Percentiles rank a stretch among this genome's conserved stretches.
Conservation (phyloP, 2,113 vertebrate species). For the Todiramphus saurophagus region DNA sequence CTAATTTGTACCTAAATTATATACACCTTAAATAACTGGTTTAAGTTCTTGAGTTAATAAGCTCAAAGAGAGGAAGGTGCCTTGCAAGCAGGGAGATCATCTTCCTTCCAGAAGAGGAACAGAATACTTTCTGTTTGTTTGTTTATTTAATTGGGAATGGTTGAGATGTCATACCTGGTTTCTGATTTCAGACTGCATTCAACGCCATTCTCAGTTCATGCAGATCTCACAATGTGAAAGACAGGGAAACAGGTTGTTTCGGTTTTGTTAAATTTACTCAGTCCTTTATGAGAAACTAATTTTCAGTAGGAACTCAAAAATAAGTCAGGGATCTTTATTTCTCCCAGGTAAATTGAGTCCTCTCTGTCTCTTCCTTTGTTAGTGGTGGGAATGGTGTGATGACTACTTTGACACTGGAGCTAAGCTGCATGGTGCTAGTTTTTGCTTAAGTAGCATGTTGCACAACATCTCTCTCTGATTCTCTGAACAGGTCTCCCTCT, state of each 20-base stretch:
- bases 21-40: neutral
- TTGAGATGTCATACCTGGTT: neutral
- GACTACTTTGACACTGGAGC: neutral
- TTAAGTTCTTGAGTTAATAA: neutral
- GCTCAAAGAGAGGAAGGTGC: neutral
- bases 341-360: neutral
- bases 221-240: conserved; percentile 14
- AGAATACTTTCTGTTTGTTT: neutral
- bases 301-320: neutral
- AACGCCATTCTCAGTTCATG: conserved; percentile 23
- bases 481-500: neutral
- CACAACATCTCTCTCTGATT: conserved; percentile 25
- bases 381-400: conserved; percentile 4
- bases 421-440: conserved; percentile 50
- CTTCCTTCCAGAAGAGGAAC: neutral
- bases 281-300: neutral
- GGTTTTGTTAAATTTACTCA: neutral
- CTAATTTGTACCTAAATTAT: neutral
- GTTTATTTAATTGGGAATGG: neutral
- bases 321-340: neutral
- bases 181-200: conserved; percentile 65
- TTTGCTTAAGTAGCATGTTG: conserved; percentile 37
- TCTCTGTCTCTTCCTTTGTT: neutral
- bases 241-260: neutral
- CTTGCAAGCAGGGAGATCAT: neutral